These are phyloP conservation scores for Parnassius apollo DNA, from an alignment of 2,888 invertebrate species.

Conservation along the genomic window DNA sequence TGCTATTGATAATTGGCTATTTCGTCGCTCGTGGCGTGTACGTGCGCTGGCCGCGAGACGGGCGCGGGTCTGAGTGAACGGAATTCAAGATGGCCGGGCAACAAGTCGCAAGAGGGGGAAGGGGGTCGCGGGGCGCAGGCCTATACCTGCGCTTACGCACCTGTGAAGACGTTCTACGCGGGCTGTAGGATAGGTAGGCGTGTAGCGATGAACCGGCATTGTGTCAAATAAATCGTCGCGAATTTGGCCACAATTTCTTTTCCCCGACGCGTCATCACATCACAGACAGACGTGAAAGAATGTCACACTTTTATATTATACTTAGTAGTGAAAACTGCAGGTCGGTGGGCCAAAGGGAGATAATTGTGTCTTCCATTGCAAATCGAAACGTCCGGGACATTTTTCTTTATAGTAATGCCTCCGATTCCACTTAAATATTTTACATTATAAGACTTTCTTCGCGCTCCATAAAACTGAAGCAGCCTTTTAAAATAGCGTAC, in stretches of 20 bases:
- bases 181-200: constrained; percentile 38
- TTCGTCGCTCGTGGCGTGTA: constrained; percentile 42
- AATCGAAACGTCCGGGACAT: constrained; percentile 31
- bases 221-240: constrained; percentile 74
- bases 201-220: constrained; percentile 75
- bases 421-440: constrained; percentile 3
- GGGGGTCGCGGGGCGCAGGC: constrained; percentile 32
- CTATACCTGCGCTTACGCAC: constrained; percentile 71
- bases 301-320: constrained; percentile 58
- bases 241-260: constrained; percentile 76
- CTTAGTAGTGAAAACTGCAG: constrained; percentile 69
- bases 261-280: constrained; percentile 49
- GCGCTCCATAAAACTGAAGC: background rate
- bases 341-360: constrained; percentile 53
- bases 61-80: constrained; percentile 77
- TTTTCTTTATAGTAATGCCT: background rate
- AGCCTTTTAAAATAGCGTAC: background rate
- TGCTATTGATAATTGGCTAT: constrained; percentile 44
- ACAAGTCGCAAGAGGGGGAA: constrained; percentile 37
- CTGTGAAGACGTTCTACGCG: constrained; percentile 61
- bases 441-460: constrained; percentile 3
- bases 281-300: constrained; percentile 66
- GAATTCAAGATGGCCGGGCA: constrained; percentile 75
- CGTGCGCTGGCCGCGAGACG: constrained; percentile 70
- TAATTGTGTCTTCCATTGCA: constrained; percentile 45